Percentiles rank a stretch among this genome's conserved stretches.
These are phyloP conservation scores for Abrostola triplasia DNA, from an alignment of 2,888 invertebrate genomes.

Conservation along the genomic window DNA sequence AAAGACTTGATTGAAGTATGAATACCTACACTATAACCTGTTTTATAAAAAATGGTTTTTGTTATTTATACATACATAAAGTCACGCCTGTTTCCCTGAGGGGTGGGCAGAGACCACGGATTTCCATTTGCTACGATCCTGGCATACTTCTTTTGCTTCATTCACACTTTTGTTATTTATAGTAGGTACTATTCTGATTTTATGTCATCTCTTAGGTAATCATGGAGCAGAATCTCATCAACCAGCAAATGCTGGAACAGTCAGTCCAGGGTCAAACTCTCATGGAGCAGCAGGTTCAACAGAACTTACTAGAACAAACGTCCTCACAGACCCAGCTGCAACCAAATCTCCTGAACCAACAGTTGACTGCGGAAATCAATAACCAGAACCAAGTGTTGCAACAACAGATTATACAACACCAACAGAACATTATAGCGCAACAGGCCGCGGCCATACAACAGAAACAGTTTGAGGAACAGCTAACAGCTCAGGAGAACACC, in stretches of 20 bases:
- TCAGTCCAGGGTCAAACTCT: constrained; percentile 74
- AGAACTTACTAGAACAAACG: constrained; percentile 69
- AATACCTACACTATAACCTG: no score
- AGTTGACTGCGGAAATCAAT: constrained; percentile 77
- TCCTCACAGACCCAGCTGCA: constrained; percentile 74
- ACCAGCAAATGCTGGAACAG: constrained; percentile 83
- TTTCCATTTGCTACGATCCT: no score
- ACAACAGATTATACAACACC: constrained; percentile 86
- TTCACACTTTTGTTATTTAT: no score
- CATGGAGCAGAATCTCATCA: constrained; percentile 84
- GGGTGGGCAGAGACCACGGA: no score
- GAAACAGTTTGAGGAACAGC: constrained; percentile 81
- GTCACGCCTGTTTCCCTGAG: no score
- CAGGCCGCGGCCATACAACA: constrained; percentile 85
- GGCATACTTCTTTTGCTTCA: no score
- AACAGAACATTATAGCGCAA: constrained; percentile 83
- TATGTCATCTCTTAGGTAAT: constrained; percentile 64
- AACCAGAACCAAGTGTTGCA: constrained; percentile 86
- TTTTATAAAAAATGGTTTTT: no score
- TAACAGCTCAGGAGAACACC: constrained; percentile 76
- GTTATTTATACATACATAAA: no score
- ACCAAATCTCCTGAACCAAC: constrained; percentile 74
- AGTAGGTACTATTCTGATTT: neutral
- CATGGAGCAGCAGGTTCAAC: constrained; percentile 77
- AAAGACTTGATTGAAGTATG: no score